Conservation (phyloP, 2,797 vertebrate species). For the Todus mexicanus region DNA sequence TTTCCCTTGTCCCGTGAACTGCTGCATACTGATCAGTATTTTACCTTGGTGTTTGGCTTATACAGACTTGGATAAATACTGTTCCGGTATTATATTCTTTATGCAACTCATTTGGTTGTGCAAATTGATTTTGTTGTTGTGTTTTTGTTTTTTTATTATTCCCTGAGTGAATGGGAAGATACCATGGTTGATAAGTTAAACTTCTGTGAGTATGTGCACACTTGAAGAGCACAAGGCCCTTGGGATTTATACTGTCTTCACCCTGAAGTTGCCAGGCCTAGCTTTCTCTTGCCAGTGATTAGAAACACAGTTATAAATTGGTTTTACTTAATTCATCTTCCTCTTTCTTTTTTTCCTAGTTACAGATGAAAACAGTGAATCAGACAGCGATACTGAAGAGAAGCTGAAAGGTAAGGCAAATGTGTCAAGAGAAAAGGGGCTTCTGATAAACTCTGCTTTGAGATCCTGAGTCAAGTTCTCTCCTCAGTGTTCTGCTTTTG, state of each 20-base stretch:
- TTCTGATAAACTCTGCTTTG: background rate
- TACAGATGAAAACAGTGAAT: slow-evolving; percentile 97
- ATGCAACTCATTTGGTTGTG: background rate
- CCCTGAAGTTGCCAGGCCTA: background rate
- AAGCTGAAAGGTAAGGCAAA: slow-evolving; percentile 87
- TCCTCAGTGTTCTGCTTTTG: background rate
- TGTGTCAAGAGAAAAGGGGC: background rate
- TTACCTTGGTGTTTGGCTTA: background rate
- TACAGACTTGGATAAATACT: background rate
- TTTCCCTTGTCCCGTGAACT: background rate
- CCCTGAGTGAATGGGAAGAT: background rate
- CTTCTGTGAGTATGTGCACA: background rate
- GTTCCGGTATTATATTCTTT: background rate
- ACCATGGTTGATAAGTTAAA: background rate
- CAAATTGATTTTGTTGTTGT: background rate
- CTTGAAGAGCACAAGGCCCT: background rate
- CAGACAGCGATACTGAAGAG: slow-evolving; percentile 96
- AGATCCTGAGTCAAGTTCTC: background rate
- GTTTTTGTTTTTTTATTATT: background rate
- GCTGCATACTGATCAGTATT: background rate
- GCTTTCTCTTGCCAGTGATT: background rate
- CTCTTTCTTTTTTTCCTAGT: slow-evolving; percentile 64
- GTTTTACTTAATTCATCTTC: background rate
- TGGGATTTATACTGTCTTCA: background rate
- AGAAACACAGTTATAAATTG: background rate